Percentiles rank a stretch among this genome's conserved stretches.
Conservation (phyloP, 2,113 vertebrate genomes). For the Coturnix japonica region DNA sequence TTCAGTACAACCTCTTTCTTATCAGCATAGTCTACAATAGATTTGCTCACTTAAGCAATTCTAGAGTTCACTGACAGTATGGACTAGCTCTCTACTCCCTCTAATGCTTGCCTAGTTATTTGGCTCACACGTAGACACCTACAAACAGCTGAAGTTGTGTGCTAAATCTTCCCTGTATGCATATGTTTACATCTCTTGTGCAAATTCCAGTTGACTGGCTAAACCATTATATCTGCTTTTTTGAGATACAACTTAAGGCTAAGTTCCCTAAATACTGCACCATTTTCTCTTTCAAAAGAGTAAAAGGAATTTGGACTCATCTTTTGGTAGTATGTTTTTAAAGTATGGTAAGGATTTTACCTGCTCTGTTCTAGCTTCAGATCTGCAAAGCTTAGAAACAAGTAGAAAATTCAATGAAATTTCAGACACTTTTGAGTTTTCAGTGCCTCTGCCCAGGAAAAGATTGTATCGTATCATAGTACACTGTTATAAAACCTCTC, state of each 20-base stretch:
- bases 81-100: not conserved
- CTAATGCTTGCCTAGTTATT: not conserved
- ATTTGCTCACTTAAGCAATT: not conserved
- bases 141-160: not conserved
- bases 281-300: not conserved
- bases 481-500: not conserved
- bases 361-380: not conserved
- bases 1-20: not conserved
- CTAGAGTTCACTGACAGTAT: not conserved
- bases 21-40: not conserved
- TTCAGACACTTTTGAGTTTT: not conserved
- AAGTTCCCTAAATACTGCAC: not conserved
- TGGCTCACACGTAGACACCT: not conserved
- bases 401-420: not conserved
- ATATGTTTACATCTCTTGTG: not conserved
- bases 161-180: not conserved
- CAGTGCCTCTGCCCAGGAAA: not conserved
- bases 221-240: not conserved
- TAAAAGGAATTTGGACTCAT: not conserved
- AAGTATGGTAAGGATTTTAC: not conserved
- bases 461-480: rapidly evolving
- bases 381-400: not conserved
- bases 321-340: not conserved
- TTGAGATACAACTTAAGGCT: not conserved
- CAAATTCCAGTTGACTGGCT: not conserved